Percentiles rank a stretch among this genome's conserved stretches.
These are phyloP conservation scores for Samia ricini DNA, from an alignment of 1,140 invertebrate genomes.

Conservation along the genomic window DNA sequence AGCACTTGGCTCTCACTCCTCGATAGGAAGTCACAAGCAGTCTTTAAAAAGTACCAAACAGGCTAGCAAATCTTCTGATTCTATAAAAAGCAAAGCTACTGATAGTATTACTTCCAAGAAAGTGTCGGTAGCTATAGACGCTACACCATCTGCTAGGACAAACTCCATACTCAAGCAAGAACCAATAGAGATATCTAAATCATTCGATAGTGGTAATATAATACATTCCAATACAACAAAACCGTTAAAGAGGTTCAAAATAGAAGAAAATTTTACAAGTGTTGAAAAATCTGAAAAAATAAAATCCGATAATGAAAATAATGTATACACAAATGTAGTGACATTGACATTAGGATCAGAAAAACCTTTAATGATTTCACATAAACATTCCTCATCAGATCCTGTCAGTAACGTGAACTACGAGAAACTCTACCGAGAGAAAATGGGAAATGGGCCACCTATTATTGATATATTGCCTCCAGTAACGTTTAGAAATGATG, in stretches of 20 bases:
- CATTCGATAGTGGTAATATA: conserved; percentile 64
- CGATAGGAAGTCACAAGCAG: conserved; percentile 58
- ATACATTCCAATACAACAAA: conserved; percentile 48
- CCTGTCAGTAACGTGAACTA: conserved; percentile 79
- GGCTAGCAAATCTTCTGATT: conserved; percentile 63
- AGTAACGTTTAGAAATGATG: conserved; percentile 78
- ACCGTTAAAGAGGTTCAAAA: conserved; percentile 66
- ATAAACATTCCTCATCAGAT: conserved; percentile 87
- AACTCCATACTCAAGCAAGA: conserved; percentile 85
- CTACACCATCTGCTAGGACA: conserved; percentile 84
- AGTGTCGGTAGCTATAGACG: conserved; percentile 86
- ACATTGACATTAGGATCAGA: conserved; percentile 62
- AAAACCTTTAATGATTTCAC: conserved; percentile 78
- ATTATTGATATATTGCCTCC: conserved; percentile 75
- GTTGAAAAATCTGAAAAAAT: conserved; percentile 27
- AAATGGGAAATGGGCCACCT: conserved; percentile 43
- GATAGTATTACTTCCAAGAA: conserved; percentile 79
- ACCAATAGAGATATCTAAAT: conserved; percentile 85
- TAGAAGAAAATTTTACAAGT: conserved; percentile 52
- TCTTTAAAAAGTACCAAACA: conserved; percentile 41
- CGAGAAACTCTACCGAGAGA: conserved; percentile 60
- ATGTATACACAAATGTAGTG: conserved; percentile 74
- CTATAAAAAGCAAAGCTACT: conserved; percentile 64
- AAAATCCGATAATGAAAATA: conserved; percentile 33
- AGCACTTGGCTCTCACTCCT: conserved; percentile 62